Percentiles rank a stretch among this genome's conserved stretches.
phyloP scores from a whole-genome alignment of 2,797 vertebrate genomes.

The Gymnodraco acuticeps region DNA sequence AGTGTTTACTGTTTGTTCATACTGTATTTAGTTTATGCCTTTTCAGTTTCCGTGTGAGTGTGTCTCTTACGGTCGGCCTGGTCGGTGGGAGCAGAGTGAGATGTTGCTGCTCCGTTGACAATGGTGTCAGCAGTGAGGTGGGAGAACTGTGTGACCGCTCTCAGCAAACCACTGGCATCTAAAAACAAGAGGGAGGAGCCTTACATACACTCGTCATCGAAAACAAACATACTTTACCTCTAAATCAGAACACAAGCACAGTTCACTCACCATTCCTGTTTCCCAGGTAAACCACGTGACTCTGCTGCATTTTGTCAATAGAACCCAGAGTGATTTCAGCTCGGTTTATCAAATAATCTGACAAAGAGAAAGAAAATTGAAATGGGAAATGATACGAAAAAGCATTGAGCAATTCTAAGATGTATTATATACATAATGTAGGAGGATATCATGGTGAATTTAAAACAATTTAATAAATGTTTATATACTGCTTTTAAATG shows the following conservation, averaged over 20 bases:
- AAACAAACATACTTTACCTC: neutral
- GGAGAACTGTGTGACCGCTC: constrained; percentile 89
- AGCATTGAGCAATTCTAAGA: neutral
- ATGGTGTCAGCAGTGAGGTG: constrained; percentile 92
- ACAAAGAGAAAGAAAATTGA: constrained; percentile 11
- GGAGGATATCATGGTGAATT: neutral
- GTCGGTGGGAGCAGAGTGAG: constrained; percentile 90
- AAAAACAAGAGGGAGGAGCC: neutral
- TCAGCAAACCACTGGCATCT: constrained; percentile 89
- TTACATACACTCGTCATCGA: neutral
- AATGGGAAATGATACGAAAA: neutral
- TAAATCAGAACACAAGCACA: neutral
- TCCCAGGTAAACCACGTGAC: constrained; percentile 74
- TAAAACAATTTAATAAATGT: neutral
- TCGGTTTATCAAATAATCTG: constrained; percentile 94
- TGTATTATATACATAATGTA: no score
- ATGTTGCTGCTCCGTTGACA: constrained; percentile 88
- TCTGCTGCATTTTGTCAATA: constrained; percentile 87
- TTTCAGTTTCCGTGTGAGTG: neutral
- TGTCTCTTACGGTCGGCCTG: constrained; percentile 89
- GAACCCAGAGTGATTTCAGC: constrained; percentile 85
- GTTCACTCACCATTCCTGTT: constrained; percentile 75
- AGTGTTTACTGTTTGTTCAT: no score
- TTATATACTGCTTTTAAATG: neutral
- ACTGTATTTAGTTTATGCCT: neutral